Percentiles rank a stretch among this genome's conserved stretches.
phyloP scores from a whole-genome alignment of 64 coral and sea anemone genomes.

The Astreopora myriophthalma region DNA sequence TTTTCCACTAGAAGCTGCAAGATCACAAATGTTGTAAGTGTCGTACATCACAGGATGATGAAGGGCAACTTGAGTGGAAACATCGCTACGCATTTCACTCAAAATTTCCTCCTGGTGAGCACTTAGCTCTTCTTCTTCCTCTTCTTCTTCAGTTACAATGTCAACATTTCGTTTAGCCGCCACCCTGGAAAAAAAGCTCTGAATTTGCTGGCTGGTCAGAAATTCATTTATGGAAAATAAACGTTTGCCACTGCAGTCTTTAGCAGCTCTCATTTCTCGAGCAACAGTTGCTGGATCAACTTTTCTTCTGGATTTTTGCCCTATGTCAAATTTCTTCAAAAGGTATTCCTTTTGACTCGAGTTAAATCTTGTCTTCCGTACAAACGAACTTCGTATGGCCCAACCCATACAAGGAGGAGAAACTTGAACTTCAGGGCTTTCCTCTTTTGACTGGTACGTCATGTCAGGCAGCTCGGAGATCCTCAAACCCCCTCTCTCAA shows the following conservation, averaged over 20 bases:
- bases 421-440: background rate
- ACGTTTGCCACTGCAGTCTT: background rate
- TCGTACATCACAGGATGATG: too few species aligned
- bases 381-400: background rate
- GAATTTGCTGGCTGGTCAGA: background rate
- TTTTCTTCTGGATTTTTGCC: slow-evolving; percentile 30
- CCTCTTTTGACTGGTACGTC: background rate
- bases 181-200: slow-evolving; percentile 1
- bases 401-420: background rate
- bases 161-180: too few species aligned
- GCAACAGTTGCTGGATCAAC: background rate
- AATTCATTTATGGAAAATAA: background rate
- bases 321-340: background rate
- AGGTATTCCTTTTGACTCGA: slow-evolving; percentile 10
- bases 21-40: too few species aligned
- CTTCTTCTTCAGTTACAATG: too few species aligned
- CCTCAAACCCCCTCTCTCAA: slow-evolving; percentile 4
- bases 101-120: too few species aligned
- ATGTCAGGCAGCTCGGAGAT: background rate
- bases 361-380: background rate
- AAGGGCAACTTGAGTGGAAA: too few species aligned
- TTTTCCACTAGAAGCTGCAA: too few species aligned
- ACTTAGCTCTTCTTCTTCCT: too few species aligned
- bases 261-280: slow-evolving; percentile 3
- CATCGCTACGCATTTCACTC: too few species aligned